Evolutionary conservation across 2,113 vertebrate genomes (phyloP).

Genomic region (Paramisgurnus dabryanus): DNA sequence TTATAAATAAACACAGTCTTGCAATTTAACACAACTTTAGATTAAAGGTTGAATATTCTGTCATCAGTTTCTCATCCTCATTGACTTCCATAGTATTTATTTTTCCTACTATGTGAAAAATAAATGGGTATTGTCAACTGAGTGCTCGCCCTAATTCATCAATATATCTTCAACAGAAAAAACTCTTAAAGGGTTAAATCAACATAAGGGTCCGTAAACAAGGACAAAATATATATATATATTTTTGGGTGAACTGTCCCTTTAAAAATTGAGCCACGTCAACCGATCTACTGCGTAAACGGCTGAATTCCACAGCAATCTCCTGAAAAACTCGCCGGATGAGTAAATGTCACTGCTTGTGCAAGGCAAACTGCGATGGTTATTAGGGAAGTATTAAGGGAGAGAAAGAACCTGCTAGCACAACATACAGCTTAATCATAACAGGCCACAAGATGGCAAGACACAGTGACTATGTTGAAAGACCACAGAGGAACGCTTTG

Average conservation of each 20-base stretch:
- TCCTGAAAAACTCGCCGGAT: constrained; percentile 29
- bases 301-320: constrained; percentile 17
- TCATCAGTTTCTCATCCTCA: no score
- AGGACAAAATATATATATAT: neutral
- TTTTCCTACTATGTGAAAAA: no score
- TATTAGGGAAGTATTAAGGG: constrained; percentile 13
- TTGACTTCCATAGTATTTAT: no score
- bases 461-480: constrained; percentile 46
- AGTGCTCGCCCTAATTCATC: no score
- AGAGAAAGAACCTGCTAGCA: constrained; percentile 4
- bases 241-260: neutral
- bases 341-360: neutral
- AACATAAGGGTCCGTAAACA: no score
- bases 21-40: no score
- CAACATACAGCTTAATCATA: constrained; percentile 18
- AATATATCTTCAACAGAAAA: no score
- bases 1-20: no score
- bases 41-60: no score
- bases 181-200: no score
- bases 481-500: constrained; percentile 54
- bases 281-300: constrained; percentile 9
- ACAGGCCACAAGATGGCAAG: constrained; percentile 11
- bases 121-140: no score
- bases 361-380: neutral
- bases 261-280: neutral